Base-by-base conservation (phyloP, 2,113 vertebrate genomes). In the Dipodomys merriami region DNA sequence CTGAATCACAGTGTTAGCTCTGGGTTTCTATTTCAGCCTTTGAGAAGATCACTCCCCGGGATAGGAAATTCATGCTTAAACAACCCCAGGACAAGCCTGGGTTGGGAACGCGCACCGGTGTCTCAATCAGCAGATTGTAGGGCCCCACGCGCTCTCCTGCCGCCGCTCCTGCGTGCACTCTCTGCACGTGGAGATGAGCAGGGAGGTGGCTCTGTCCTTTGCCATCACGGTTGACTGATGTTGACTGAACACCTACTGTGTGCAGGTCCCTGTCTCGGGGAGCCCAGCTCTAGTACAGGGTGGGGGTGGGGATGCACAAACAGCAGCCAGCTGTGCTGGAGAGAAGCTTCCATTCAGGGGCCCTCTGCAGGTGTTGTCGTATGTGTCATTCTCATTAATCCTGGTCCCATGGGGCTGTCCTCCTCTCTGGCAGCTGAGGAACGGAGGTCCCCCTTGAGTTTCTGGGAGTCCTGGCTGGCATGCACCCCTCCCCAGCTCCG, bases 101-200 rank as follows among this genome's bases (percentile, higher is more conserved):
- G 7, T 39, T 23, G 16, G 16, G 35, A 22, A 23, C 1, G 35
- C 3, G 22, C 35, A 16, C 0, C 0, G 4, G n/a, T 7, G 39
- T 22, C 64, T 4, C 60, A 10, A 0, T 11, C 68, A 2, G 53
- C 15, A 18, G 53, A 57, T 13, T 16, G 53, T 5, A 4, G 53
- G 53, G 49, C 49, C 15, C 12, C 53, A 19, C 16, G 4, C 49
- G 35, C 1, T 22, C 1, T 13, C 62, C 25, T 12, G 62, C 16
- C 49, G 49, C 49, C 2, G 49, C 60, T 35, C 67, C 67, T 39
- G 49, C 23, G 4, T 27, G 12, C 16, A 29, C 23, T 72, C 25
- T 25, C 9, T 39, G n/a, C 23, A 13, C 16, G 39, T 23, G 4
- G 13, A 1, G 30, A 25, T 7, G 18, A 11, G 30, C 57, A 30